A percentile compares a stretch with the other conserved stretches of the same genome.
Conservation (phyloP, 2,113 vertebrate species). For the Cheilinus undulatus region DNA sequence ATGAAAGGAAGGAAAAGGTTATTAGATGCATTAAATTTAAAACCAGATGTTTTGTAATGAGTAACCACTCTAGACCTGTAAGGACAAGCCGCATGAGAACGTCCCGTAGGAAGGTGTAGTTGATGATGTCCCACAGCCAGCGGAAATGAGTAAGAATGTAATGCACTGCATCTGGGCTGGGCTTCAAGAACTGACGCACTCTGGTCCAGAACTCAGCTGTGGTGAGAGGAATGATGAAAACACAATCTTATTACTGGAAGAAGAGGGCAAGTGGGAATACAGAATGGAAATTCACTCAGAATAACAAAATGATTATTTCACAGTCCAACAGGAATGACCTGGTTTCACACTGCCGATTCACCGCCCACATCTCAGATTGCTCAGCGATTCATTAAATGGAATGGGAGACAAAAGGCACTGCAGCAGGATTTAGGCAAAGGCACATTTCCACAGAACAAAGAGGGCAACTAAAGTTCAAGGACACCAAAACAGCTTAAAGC, state of each 20-base stretch:
- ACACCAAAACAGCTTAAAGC: too few relatives aligned
- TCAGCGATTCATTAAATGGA: background rate
- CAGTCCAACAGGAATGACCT: too few relatives aligned
- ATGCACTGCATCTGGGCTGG: conserved; percentile 85
- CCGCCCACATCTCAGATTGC: background rate
- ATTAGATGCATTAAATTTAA: background rate
- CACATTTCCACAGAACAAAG: background rate
- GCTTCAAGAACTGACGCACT: conserved; percentile 83
- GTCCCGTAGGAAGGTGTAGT: conserved; percentile 88
- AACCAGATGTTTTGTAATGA: background rate
- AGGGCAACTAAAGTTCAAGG: background rate
- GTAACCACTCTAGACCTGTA: conserved; percentile 79
- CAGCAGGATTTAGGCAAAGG: background rate
- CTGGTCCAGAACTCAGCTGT: conserved; percentile 90
- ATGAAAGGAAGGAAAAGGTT: background rate
- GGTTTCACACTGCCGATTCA: background rate
- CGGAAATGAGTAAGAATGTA: conserved; percentile 91
- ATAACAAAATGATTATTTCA: background rate
- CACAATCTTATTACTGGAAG: conserved; percentile 10
- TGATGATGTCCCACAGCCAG: conserved; percentile 93
- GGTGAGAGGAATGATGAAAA: background rate
- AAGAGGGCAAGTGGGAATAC: background rate
- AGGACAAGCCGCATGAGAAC: conserved; percentile 89
- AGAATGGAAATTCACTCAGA: background rate
- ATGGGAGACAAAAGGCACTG: background rate